Conservation (phyloP, 2,113 vertebrate genomes). For the Malurus alboscapulatus region DNA sequence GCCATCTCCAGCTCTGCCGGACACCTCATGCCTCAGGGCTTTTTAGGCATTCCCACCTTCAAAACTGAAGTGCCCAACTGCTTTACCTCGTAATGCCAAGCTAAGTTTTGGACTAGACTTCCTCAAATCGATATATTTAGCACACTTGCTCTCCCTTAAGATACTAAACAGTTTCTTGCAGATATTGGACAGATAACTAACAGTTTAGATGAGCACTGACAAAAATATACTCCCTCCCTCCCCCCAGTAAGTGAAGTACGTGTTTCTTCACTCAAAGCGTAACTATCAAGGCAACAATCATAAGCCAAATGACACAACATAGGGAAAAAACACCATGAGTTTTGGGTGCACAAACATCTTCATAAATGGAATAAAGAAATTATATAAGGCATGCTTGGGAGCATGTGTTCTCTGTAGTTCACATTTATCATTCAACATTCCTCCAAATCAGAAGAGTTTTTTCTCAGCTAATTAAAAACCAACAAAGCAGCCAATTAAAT, state of each 20-base stretch:
- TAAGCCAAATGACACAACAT: not conserved
- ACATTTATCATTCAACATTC: not conserved
- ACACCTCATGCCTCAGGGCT: not conserved
- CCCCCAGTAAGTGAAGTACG: not conserved
- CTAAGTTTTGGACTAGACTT: not conserved
- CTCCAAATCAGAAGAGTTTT: not conserved
- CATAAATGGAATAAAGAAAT: not conserved
- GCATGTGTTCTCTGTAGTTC: not conserved
- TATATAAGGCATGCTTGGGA: not conserved
- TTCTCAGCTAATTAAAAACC: not conserved
- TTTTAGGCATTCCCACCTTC: not conserved
- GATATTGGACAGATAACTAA: not conserved
- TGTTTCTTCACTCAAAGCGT: not conserved
- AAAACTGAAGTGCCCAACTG: not conserved
- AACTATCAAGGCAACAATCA: not conserved
- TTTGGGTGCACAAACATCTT: not conserved
- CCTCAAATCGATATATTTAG: not conserved
- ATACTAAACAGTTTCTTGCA: not conserved
- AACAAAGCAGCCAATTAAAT: not conserved
- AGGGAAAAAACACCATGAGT: not conserved
- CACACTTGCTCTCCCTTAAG: not conserved
- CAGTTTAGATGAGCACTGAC: not conserved
- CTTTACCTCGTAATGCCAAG: not conserved
- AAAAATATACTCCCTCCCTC: not conserved
- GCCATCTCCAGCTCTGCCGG: not conserved